phyloP scores from a whole-genome alignment of 1,140 invertebrate species.

The Rhagoletis zephyria region DNA sequence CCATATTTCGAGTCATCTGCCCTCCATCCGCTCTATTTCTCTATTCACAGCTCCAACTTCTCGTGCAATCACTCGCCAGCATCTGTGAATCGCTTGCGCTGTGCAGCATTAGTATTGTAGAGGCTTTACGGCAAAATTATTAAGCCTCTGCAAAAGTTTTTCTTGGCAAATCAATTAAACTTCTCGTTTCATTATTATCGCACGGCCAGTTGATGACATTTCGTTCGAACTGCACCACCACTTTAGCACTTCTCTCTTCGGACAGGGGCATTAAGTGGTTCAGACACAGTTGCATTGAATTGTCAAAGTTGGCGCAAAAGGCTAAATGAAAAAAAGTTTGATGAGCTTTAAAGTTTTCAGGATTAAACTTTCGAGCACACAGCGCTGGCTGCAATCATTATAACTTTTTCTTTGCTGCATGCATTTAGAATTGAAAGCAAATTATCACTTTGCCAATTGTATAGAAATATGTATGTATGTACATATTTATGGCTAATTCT shows the following conservation, averaged over 20 bases:
- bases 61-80: background rate
- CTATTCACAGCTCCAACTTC: background rate
- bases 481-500: no score
- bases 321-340: no score
- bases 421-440: no score
- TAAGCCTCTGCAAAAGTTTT: slow-evolving; percentile 28
- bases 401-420: background rate
- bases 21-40: background rate
- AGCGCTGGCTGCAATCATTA: background rate
- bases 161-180: slow-evolving; percentile 35
- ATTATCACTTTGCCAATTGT: no score
- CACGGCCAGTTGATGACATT: slow-evolving; percentile 7
- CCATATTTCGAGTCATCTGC: background rate
- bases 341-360: background rate
- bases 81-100: background rate
- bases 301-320: background rate
- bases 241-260: background rate
- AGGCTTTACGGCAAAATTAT: slow-evolving; percentile 27
- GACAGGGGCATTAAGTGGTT: background rate
- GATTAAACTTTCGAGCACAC: background rate
- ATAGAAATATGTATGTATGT: no score
- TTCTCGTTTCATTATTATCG: slow-evolving; percentile 4
- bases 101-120: background rate
- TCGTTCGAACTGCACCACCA: background rate
- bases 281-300: slow-evolving; percentile 1